Evolutionary conservation across 2,888 invertebrate species (phyloP).

Genomic region (Bugulina stolonifera): DNA sequence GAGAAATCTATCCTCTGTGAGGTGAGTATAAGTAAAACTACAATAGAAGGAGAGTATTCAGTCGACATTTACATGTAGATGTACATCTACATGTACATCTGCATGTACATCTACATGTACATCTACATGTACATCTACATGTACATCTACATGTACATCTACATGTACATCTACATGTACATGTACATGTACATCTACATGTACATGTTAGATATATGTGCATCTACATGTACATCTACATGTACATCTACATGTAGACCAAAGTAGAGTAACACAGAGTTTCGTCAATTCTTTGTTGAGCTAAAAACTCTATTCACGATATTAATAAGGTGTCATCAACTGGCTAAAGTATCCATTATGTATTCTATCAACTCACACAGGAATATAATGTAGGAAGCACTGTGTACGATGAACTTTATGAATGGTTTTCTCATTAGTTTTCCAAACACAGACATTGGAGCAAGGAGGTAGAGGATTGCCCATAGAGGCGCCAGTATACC

Average conservation of each 20-base stretch:
- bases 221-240: not conserved
- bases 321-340: no score
- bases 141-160: no score
- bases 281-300: not conserved
- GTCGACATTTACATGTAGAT: no score
- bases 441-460: constrained; percentile 82
- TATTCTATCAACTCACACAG: constrained; percentile 76
- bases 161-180: no score
- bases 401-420: constrained; percentile 98
- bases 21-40: constrained; percentile 89
- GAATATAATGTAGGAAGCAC: constrained; percentile 94
- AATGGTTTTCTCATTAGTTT: constrained; percentile 93
- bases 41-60: no score
- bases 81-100: no score
- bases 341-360: no score
- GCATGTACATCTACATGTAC: no score
- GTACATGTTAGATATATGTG: not conserved
- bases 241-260: not conserved
- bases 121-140: no score
- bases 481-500: constrained; percentile 89
- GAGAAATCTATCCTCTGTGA: constrained; percentile 66
- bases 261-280: not conserved
- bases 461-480: constrained; percentile 83
- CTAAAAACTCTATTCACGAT: not conserved
- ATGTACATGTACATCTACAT: not conserved